A percentile compares a stretch with the other conserved stretches of the same genome.
Conservation (phyloP, 2,888 invertebrate species). For the Caradrina kadenii region DNA sequence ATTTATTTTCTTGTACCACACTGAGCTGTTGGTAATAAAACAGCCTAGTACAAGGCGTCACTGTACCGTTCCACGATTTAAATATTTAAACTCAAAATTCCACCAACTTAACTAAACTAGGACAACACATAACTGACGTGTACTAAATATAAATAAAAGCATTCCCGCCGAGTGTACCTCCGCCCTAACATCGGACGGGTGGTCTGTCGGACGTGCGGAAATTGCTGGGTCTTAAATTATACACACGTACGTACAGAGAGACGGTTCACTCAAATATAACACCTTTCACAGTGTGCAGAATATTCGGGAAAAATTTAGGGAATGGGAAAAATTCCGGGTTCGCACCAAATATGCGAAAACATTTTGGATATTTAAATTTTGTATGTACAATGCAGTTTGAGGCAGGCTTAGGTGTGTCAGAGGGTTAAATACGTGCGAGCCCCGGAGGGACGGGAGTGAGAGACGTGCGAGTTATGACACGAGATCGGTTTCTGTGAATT, state of each 20-base stretch:
- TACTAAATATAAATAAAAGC: conserved; percentile 38
- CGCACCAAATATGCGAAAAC: conserved; percentile 16
- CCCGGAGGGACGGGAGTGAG: no score
- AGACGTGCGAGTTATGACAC: not conserved
- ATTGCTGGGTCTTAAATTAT: conserved; percentile 66
- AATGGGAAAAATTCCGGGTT: conserved; percentile 5
- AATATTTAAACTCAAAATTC: conserved; percentile 1
- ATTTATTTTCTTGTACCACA: not conserved
- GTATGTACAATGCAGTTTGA: conserved; percentile 6
- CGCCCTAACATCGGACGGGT: conserved; percentile 33
- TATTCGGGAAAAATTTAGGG: conserved; percentile 36
- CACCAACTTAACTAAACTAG: not conserved
- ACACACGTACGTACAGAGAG: conserved; percentile 49
- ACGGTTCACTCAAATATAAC: conserved; percentile 59
- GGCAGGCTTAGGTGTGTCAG: not conserved
- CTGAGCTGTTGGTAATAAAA: not conserved
- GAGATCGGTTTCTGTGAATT: conserved; percentile 3
- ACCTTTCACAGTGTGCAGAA: conserved; percentile 48
- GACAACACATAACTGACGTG: conserved; percentile 7
- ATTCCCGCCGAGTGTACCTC: conserved; percentile 41
- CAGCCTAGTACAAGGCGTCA: not conserved
- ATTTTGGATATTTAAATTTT: conserved; percentile 30
- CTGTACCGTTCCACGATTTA: not conserved
- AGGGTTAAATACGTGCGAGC: not conserved
- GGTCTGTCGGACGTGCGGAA: conserved; percentile 62